Percentiles rank a stretch among this genome's conserved stretches.
Conservation (phyloP, 2,113 vertebrate species). For the Alligator sinensis region DNA sequence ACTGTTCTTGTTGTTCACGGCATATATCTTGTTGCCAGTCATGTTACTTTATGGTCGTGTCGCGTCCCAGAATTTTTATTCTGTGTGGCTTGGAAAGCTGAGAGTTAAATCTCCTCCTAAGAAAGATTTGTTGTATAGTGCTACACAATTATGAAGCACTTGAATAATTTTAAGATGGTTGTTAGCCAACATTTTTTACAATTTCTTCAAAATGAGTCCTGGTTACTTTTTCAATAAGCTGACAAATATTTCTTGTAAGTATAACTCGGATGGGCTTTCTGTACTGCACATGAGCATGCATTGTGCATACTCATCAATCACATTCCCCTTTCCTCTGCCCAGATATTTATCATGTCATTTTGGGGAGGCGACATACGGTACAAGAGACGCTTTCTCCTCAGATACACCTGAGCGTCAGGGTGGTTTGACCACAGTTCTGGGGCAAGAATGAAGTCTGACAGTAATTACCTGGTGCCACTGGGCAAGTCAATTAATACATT, state of each 20-base stretch:
- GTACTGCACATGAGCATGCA: rapidly evolving
- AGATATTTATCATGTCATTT: not conserved
- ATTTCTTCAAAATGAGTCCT: not conserved
- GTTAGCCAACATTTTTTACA: not conserved
- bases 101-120: not conserved
- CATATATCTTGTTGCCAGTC: not conserved
- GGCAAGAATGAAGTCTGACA: not conserved
- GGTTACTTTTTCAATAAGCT: not conserved
- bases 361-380: rapidly evolving
- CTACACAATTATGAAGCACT: not conserved
- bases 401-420: rapidly evolving
- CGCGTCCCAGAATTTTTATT: not conserved
- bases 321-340: rapidly evolving
- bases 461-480: rapidly evolving
- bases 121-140: not conserved
- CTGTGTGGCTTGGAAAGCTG: not conserved
- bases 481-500: not conserved
- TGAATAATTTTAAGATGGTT: not conserved
- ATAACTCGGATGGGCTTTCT: not conserved
- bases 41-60: rapidly evolving
- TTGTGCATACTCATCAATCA: rapidly evolving
- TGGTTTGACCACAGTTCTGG: rapidly evolving
- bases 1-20: not conserved
- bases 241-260: not conserved
- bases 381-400: not conserved